Percentiles rank a stretch among this genome's conserved stretches.
These are phyloP conservation scores for Protobothrops flavoviridis DNA, from an alignment of 2,113 vertebrate genomes.

Conservation along the genomic window DNA sequence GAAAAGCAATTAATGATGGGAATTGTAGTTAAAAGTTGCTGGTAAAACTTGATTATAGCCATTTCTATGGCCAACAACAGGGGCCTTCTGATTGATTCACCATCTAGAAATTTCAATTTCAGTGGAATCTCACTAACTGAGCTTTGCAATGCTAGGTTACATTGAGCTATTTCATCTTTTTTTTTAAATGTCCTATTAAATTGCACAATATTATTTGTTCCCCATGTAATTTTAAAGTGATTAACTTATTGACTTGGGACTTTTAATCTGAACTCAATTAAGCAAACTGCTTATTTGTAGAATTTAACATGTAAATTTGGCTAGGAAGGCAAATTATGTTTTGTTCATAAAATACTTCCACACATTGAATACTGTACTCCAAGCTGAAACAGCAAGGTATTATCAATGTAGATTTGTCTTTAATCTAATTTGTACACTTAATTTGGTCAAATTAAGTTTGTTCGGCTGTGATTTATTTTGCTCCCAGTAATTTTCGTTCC, in stretches of 20 bases:
- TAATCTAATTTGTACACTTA: not conserved
- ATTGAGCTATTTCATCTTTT: not conserved
- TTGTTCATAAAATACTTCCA: constrained; percentile 10
- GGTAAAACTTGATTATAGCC: not conserved
- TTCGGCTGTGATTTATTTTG: constrained; percentile 14
- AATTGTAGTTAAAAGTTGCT: not conserved
- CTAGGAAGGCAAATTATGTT: constrained; percentile 6
- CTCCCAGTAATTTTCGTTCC: constrained; percentile 30
- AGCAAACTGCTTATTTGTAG: constrained; percentile 30
- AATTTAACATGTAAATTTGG: constrained; percentile 43
- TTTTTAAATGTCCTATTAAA: not conserved
- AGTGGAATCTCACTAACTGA: not conserved
- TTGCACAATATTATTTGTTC: constrained; percentile 10
- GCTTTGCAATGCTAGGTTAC: not conserved
- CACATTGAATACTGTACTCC: constrained; percentile 29
- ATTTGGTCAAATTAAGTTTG: not conserved
- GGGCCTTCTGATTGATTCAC: not conserved
- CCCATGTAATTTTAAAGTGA: not conserved
- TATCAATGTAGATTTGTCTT: not conserved
- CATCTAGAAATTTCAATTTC: not conserved
- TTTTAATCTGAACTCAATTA: constrained; percentile 38
- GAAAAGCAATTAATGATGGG: not conserved
- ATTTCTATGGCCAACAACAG: not conserved
- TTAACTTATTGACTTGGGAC: constrained; percentile 25
- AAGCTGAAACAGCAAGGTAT: constrained; percentile 4